phyloP scores from a whole-genome alignment of 2,797 vertebrate genomes.

The Acipenser transmontanus region DNA sequence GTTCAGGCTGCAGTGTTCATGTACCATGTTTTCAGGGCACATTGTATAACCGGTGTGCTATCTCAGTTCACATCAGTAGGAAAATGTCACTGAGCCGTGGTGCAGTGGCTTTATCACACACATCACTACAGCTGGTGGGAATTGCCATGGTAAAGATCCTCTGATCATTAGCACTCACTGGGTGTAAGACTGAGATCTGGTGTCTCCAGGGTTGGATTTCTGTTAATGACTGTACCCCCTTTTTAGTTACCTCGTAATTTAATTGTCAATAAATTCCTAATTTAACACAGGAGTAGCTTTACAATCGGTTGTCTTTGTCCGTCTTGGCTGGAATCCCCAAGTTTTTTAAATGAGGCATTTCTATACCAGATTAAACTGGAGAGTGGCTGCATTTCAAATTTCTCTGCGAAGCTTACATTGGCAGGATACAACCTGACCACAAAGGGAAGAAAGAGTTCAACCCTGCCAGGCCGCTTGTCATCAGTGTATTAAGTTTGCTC shows the following conservation, averaged over 20 bases:
- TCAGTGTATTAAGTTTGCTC: constrained; percentile 12
- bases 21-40: too few relatives aligned
- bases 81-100: not conserved
- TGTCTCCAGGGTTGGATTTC: not conserved
- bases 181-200: not conserved
- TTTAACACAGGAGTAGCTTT: not conserved
- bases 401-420: not conserved
- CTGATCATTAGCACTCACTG: not conserved
- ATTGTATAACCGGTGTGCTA: not conserved
- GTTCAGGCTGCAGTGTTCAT: too few relatives aligned
- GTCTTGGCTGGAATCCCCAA: not conserved
- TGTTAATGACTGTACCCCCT: not conserved
- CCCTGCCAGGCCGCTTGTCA: constrained; percentile 8
- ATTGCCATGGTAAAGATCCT: not conserved
- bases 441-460: constrained; percentile 1
- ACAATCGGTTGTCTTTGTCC: not conserved
- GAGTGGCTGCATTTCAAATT: not conserved
- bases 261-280: not conserved
- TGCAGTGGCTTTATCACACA: not conserved
- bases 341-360: not conserved
- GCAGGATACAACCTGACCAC: constrained; percentile 3
- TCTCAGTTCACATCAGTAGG: not conserved
- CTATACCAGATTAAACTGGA: constrained; percentile 2
- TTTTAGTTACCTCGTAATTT: not conserved
- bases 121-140: not conserved